A percentile compares a stretch with the other conserved stretches of the same genome.
Evolutionary conservation across 2,113 vertebrate genomes (phyloP).

Genomic region (Calidris pygmaea): DNA sequence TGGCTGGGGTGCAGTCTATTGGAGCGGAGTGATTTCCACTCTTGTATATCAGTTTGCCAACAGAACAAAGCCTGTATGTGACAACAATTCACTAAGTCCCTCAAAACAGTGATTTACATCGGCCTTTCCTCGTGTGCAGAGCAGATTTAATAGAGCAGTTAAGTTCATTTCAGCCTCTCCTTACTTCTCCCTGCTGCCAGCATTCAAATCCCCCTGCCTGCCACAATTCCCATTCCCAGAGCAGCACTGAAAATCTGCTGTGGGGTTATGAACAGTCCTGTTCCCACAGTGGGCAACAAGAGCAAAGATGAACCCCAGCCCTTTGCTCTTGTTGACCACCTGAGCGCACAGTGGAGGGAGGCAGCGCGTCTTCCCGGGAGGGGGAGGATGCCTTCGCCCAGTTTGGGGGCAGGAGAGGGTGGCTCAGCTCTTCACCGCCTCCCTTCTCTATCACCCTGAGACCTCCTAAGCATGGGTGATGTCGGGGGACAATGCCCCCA

Average conservation of each 20-base stretch:
- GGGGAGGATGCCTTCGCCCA: neutral
- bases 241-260: neutral
- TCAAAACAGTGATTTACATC: neutral
- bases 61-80: neutral
- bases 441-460: rapidly evolving
- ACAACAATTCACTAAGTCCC: neutral
- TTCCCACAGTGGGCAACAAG: neutral
- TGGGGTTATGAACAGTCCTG: neutral
- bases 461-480: neutral
- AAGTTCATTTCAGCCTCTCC: neutral
- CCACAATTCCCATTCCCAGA: neutral
- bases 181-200: neutral
- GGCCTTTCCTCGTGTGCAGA: neutral
- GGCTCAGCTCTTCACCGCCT: rapidly evolving
- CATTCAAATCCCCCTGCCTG: neutral
- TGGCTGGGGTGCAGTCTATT: neutral
- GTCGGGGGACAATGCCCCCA: too few species aligned
- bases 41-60: neutral
- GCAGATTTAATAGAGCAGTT: neutral
- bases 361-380: neutral
- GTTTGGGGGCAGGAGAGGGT: neutral
- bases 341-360: rapidly evolving
- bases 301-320: neutral
- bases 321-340: neutral
- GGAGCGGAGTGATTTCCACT: neutral